Percentiles rank a stretch among this genome's conserved stretches.
These are phyloP conservation scores for Eubucco bourcierii DNA, from an alignment of 2,113 vertebrate genomes.

Conservation along the genomic window DNA sequence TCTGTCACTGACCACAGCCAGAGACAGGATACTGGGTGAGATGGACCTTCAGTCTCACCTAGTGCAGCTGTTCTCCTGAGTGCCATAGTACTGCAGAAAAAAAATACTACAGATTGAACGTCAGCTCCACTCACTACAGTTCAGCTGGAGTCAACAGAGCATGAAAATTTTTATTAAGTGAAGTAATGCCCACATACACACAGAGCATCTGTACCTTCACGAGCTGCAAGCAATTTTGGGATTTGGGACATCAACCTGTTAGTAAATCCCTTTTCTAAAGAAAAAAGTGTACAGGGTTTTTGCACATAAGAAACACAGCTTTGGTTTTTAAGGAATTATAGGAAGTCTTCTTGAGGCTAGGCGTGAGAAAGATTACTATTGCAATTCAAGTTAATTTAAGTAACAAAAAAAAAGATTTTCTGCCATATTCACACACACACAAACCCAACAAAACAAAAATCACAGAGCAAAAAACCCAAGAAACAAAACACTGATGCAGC, in stretches of 20 bases:
- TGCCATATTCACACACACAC: background rate
- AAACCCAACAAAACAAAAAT: background rate
- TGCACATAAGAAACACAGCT: background rate
- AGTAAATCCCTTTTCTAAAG: conserved; percentile 43
- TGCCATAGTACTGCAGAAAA: background rate
- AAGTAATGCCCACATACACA: background rate
- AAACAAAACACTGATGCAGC: background rate
- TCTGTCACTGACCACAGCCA: background rate
- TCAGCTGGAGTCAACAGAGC: conserved; percentile 44
- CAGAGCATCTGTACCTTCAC: conserved; percentile 21
- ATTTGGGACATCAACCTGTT: conserved; percentile 11
- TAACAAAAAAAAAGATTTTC: background rate
- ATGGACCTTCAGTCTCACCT: background rate
- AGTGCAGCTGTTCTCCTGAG: background rate
- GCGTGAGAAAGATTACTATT: background rate
- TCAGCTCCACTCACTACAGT: background rate
- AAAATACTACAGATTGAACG: background rate
- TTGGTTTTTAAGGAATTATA: conserved; percentile 30
- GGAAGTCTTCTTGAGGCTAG: background rate
- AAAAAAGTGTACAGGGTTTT: background rate
- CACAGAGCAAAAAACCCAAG: background rate
- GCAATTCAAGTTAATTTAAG: background rate
- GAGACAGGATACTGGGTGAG: background rate
- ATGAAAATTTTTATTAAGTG: conserved; percentile 8
- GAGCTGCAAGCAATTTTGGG: conserved; percentile 10